Evolutionary conservation across 2,113 vertebrate genomes (phyloP), one percentile per base, ranked within the genome.

Genomic region (Ifrita kowaldi): DNA sequence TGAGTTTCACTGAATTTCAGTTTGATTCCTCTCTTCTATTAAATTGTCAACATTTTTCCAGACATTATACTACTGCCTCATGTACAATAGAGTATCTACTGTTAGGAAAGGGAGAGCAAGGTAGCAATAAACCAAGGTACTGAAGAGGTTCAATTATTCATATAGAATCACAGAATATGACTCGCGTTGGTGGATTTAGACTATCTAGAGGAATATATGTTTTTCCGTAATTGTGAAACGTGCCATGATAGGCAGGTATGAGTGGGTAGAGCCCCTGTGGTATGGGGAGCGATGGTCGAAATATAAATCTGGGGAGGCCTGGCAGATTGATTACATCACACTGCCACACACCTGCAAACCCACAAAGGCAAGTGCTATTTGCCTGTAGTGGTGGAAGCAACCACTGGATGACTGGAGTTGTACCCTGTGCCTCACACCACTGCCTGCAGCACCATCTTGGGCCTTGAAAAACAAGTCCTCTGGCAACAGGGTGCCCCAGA

Each of bases 291-390:
- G 3, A 16, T 17, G 24, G 24, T 21, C 0, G 6, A 44, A 46
- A 44, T 74, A 57, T 13, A 74, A 28, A 28, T 57, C 16, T 56
- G 17, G 13, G 18, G 32, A 22, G 8, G 32, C 32, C 41, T 35
- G 53, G 24, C 13, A 74, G 18, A n/a, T 13, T 46, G 53, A 35
- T 57, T 46, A 28, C 10, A 35, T 74, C 53, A 13, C 13, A 12
- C 32, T 28, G 17, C 39, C 3, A 3, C 39, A 35, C n/a, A 35
- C 39, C 24, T 4, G 7, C 7, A 41, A 44, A 56, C 23, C 18
- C 4, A 2, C 13, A 41, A 56, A n/a, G 24, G 18, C 19, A 74
- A 44, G 17, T 0, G 0, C 32, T n/a, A 4, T 15, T 8, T n/a
- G 32, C 32, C n/a, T 42, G 9, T 27, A 44, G 15, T 8, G 39